phyloP scores from a whole-genome alignment of 1,140 invertebrate species.

The Megalonaias nervosa region DNA sequence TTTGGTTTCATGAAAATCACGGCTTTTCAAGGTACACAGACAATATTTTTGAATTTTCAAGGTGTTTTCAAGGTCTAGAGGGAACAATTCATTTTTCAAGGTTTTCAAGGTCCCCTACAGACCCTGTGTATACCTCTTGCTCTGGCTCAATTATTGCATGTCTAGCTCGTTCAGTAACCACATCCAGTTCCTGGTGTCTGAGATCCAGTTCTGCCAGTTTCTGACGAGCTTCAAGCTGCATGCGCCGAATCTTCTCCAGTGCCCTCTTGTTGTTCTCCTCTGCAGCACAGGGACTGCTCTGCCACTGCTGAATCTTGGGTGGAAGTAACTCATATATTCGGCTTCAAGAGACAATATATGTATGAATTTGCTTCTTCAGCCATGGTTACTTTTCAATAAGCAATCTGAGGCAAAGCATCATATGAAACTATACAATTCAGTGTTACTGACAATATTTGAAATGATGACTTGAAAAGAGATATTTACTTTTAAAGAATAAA shows the following conservation, averaged over 20 bases:
- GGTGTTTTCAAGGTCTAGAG: too few relatives aligned
- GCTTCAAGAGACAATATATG: conserved; percentile 51
- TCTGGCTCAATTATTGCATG: conserved; percentile 77
- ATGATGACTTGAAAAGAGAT: too few relatives aligned
- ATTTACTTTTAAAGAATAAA: too few relatives aligned
- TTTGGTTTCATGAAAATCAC: too few relatives aligned
- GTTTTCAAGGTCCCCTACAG: too few relatives aligned
- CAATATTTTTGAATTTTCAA: too few relatives aligned
- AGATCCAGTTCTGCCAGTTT: conserved; percentile 73
- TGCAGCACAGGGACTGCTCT: conserved; percentile 87
- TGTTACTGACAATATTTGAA: too few relatives aligned
- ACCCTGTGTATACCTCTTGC: conserved; percentile 42
- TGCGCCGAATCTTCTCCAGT: conserved; percentile 85
- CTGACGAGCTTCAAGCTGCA: conserved; percentile 83
- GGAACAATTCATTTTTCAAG: too few relatives aligned
- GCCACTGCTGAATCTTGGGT: conserved; percentile 95
- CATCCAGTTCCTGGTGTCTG: conserved; percentile 80
- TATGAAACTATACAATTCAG: too few relatives aligned
- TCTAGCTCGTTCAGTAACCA: conserved; percentile 84
- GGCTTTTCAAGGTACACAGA: too few relatives aligned
- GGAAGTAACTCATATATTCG: conserved; percentile 82
- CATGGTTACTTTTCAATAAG: too few relatives aligned
- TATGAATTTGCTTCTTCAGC: background rate
- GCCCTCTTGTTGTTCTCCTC: conserved; percentile 89
- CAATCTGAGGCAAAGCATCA: too few relatives aligned